Percentiles rank a stretch among this genome's conserved stretches.
Evolutionary conservation across 2,797 vertebrate genomes (phyloP).

Genomic region (Syndactyla subalaris): DNA sequence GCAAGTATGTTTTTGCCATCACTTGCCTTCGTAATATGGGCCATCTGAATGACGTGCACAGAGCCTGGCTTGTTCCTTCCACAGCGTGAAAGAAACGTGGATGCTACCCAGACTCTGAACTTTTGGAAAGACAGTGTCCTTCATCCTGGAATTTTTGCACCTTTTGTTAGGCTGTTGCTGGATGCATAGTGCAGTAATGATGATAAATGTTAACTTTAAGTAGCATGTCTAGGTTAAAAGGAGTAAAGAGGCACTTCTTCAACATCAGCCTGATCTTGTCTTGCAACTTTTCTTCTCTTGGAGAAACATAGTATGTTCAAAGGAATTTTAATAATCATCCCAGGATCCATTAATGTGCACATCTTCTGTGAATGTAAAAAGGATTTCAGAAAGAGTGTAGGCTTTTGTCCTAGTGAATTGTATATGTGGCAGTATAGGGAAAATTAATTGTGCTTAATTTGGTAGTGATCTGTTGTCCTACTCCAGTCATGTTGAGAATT

Average conservation of each 20-base stretch:
- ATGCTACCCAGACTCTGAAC: slow-evolving; percentile 31
- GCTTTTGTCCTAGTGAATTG: slow-evolving; percentile 49
- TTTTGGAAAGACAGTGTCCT: background rate
- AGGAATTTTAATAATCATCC: slow-evolving; percentile 18
- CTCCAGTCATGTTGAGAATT: slow-evolving; percentile 8
- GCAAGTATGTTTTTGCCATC: slow-evolving; percentile 76
- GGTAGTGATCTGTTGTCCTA: slow-evolving; percentile 30
- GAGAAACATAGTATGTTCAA: background rate
- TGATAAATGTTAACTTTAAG: background rate
- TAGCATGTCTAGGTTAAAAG: slow-evolving; percentile 14
- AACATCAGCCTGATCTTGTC: slow-evolving; percentile 24
- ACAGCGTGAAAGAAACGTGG: background rate
- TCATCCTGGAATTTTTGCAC: slow-evolving; percentile 8
- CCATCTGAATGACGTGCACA: background rate
- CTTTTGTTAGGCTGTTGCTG: slow-evolving; percentile 4
- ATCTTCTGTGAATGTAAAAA: slow-evolving; percentile 40
- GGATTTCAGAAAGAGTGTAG: slow-evolving; percentile 42
- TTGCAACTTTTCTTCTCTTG: slow-evolving; percentile 34
- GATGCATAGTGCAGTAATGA: background rate
- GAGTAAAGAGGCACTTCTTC: slow-evolving; percentile 33
- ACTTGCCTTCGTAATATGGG: background rate
- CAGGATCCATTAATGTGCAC: background rate
- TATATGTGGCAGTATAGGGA: slow-evolving; percentile 45
- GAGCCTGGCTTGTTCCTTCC: slow-evolving; percentile 6
- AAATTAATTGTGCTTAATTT: slow-evolving; percentile 38